Conservation (phyloP, 2,113 vertebrate species). For the Gavialis gangeticus region DNA sequence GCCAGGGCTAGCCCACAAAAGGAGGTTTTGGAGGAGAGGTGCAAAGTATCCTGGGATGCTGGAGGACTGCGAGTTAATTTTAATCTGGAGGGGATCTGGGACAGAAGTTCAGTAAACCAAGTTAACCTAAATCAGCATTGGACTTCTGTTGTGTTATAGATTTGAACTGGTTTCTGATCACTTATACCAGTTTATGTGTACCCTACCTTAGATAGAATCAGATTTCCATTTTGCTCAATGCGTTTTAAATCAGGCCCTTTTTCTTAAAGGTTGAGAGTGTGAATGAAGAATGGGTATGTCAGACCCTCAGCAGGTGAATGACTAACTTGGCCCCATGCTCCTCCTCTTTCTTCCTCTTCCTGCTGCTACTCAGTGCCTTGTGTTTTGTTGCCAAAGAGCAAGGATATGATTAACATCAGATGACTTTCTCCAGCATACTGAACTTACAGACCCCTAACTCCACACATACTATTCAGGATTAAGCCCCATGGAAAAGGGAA, state of each 20-base stretch:
- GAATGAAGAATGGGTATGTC: not conserved
- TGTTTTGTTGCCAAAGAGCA: slow-evolving; percentile 50
- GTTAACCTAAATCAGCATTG: too few relatives aligned
- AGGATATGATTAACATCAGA: not conserved
- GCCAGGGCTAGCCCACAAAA: too few relatives aligned
- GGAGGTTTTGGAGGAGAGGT: too few relatives aligned
- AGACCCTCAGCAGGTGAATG: not conserved
- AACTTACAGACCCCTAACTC: not conserved
- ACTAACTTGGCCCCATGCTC: not conserved
- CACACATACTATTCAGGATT: not conserved
- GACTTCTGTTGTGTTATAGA: too few relatives aligned
- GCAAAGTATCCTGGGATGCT: too few relatives aligned
- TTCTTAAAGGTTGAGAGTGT: not conserved
- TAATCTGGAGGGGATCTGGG: too few relatives aligned
- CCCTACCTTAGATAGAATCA: not conserved
- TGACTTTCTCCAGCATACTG: slow-evolving; percentile 11
- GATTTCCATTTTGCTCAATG: not conserved
- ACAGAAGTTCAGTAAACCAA: too few relatives aligned
- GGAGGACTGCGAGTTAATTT: too few relatives aligned
- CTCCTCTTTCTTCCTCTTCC: not conserved
- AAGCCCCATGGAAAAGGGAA: not conserved
- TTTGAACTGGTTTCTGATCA: too few relatives aligned
- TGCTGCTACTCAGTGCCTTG: not conserved
- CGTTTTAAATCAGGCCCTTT: not conserved
- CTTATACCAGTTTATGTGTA: too few relatives aligned